Conservation (phyloP, 2,888 invertebrate genomes). For the Idaea dimidiata region DNA sequence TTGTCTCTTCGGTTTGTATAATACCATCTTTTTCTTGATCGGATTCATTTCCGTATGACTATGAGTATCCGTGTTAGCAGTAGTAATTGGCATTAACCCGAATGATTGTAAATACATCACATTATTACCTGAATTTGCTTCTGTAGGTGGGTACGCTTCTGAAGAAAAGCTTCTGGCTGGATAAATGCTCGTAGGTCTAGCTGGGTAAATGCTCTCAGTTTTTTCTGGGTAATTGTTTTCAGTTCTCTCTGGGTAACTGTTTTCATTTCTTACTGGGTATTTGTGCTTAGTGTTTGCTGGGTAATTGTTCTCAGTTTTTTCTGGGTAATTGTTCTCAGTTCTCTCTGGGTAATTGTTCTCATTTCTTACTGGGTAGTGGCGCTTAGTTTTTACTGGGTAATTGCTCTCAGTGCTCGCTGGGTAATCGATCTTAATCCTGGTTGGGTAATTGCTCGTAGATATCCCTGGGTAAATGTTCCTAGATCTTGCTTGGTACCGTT, state of each 20-base stretch:
- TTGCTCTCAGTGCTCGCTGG: no score
- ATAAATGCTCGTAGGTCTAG: neutral
- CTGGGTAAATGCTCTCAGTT: neutral
- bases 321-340: no score
- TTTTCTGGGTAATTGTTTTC: no score
- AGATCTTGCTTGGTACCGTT: neutral
- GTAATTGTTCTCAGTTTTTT: no score
- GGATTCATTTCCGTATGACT: conserved; percentile 25
- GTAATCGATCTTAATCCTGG: no score
- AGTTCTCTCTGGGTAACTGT: no score
- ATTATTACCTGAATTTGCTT: conserved; percentile 42
- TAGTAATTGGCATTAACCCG: conserved; percentile 55
- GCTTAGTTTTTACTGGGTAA: no score
- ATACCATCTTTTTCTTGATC: conserved; percentile 54
- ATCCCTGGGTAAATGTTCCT: neutral
- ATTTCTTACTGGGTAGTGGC: no score
- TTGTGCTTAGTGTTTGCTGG: no score
- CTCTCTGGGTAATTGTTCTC: no score
- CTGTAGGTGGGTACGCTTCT: conserved; percentile 25
- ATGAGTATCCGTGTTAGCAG: conserved; percentile 33
- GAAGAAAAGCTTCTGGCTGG: conserved; percentile 13
- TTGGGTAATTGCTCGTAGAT: neutral
- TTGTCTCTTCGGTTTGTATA: conserved; percentile 54
- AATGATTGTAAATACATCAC: conserved; percentile 61
- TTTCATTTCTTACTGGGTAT: no score